Percentiles rank a stretch among this genome's conserved stretches.
phyloP scores from a whole-genome alignment of 2,888 invertebrate species.

The Philaethria dido region DNA sequence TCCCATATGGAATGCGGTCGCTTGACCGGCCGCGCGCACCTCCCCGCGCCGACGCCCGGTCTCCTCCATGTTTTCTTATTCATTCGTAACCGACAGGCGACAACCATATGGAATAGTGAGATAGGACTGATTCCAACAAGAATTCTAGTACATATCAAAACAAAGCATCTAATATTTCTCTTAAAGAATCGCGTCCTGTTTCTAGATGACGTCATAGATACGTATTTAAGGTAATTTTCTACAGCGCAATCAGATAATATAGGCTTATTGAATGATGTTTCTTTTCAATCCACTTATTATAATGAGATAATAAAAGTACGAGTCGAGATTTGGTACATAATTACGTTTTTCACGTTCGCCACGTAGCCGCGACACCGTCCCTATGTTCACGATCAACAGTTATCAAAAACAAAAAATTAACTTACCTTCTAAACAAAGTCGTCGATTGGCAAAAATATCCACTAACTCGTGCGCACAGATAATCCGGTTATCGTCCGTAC shows the following conservation, averaged over 20 bases:
- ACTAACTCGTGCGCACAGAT: constrained; percentile 79
- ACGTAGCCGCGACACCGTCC: constrained; percentile 67
- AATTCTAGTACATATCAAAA: constrained; percentile 52
- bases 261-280: constrained; percentile 22
- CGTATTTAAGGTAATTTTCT: constrained; percentile 30
- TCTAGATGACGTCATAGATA: constrained; percentile 57
- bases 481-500: constrained; percentile 82
- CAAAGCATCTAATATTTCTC: constrained; percentile 38
- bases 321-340: constrained; percentile 37
- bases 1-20: constrained; percentile 83
- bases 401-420: constrained; percentile 59
- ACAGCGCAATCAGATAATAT: constrained; percentile 8
- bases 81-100: constrained; percentile 63
- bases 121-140: constrained; percentile 72
- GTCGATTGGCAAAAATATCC: constrained; percentile 78
- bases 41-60: constrained; percentile 61
- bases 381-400: constrained; percentile 54
- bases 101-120: constrained; percentile 76
- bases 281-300: constrained; percentile 13
- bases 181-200: constrained; percentile 45
- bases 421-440: constrained; percentile 73
- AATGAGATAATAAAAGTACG: constrained; percentile 11
- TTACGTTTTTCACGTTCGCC: constrained; percentile 67
- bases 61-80: constrained; percentile 77
- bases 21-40: constrained; percentile 65